Evolutionary conservation across 2,797 vertebrate genomes (phyloP).

Genomic region (Malacoraja senta): DNA sequence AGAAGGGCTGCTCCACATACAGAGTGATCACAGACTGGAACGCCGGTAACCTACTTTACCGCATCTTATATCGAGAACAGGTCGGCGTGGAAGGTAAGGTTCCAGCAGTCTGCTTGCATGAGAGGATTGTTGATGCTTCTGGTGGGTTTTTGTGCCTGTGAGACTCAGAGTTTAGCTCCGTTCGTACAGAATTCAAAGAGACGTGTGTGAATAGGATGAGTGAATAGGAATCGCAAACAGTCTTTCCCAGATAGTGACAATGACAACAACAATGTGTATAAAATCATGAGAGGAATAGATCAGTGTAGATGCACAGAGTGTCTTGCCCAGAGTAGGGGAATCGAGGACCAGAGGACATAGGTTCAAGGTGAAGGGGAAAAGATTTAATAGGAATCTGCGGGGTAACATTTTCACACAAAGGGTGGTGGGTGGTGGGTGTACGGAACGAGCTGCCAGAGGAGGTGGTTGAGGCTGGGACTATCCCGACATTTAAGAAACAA

Average conservation of each 20-base stretch:
- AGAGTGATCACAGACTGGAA: not conserved
- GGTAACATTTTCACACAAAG: too few species aligned
- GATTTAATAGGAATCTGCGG: too few species aligned
- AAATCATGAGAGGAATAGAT: too few species aligned
- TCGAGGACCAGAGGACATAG: too few species aligned
- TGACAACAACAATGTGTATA: too few species aligned
- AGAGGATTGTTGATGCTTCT: not conserved
- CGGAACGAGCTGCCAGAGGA: too few species aligned
- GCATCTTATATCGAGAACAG: not conserved
- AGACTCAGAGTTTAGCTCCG: not conserved
- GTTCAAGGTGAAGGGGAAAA: too few species aligned
- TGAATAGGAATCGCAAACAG: not conserved
- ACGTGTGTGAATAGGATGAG: not conserved
- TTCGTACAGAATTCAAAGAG: not conserved
- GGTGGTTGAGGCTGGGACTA: too few species aligned
- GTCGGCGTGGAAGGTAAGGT: not conserved
- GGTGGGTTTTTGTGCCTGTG: not conserved
- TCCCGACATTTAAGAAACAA: too few species aligned
- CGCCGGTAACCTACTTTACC: not conserved
- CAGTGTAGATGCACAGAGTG: too few species aligned
- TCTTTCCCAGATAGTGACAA: not conserved
- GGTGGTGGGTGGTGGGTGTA: too few species aligned
- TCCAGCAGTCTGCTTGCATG: not conserved
- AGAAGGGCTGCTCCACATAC: not conserved
- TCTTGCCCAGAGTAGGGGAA: too few species aligned